A percentile compares a stretch with the other conserved stretches of the same genome.
phyloP scores from a whole-genome alignment of 2,113 vertebrate genomes.

The Crotalus tigris region DNA sequence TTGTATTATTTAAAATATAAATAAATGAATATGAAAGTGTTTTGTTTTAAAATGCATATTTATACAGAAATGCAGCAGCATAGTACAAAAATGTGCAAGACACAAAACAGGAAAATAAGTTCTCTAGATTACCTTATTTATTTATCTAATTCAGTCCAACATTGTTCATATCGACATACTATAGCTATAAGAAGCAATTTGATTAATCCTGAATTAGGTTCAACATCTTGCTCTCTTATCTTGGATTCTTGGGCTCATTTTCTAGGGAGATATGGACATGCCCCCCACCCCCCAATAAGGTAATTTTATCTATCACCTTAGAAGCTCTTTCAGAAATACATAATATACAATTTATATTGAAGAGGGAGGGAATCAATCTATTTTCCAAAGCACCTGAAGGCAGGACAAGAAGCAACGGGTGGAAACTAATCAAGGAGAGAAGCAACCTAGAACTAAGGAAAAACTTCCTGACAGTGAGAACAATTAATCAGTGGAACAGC shows the following conservation, averaged over 20 bases:
- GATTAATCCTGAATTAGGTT: slow-evolving; percentile 24
- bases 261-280: slow-evolving; percentile 57
- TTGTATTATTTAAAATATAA: neutral
- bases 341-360: slow-evolving; percentile 51
- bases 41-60: neutral
- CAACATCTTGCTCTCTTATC: slow-evolving; percentile 28
- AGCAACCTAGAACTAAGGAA: no score
- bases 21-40: neutral
- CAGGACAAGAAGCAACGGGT: no score
- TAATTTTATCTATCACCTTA: slow-evolving; percentile 60
- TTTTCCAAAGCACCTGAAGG: no score
- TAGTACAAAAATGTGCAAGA: neutral
- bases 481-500: no score
- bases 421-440: no score
- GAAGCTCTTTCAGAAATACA: slow-evolving; percentile 50
- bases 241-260: slow-evolving; percentile 41
- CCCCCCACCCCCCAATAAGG: slow-evolving; percentile 53
- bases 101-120: neutral
- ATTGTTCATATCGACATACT: neutral
- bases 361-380: no score
- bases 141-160: neutral
- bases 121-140: neutral
- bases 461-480: no score
- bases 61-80: neutral
- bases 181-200: slow-evolving; percentile 3